Conservation (phyloP, 2,888 invertebrate species). For the Hirtodrosophila trivittata region DNA sequence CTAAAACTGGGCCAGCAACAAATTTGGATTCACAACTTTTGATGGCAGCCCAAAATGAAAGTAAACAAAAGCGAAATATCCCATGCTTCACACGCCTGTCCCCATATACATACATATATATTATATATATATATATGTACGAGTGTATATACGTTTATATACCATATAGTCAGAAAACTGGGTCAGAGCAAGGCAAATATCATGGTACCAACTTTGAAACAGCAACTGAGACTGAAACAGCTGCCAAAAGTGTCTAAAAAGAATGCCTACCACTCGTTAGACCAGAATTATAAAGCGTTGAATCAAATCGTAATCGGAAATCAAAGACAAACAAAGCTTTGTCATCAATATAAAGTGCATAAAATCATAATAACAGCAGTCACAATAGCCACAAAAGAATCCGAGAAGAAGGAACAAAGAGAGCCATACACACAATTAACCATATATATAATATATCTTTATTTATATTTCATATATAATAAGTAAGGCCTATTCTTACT, state of each 20-base stretch:
- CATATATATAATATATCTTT: not conserved
- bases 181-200: slow-evolving; percentile 41
- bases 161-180: slow-evolving; percentile 31
- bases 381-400: not conserved
- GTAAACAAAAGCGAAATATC: slow-evolving; percentile 52
- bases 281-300: no score
- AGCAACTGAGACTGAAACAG: slow-evolving; percentile 1
- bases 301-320: no score
- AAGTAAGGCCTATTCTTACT: no score
- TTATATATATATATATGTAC: not conserved
- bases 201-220: not conserved
- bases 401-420: not conserved
- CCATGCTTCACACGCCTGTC: slow-evolving; percentile 22
- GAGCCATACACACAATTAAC: not conserved
- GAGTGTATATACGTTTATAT: not conserved
- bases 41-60: slow-evolving; percentile 45
- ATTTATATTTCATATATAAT: not conserved
- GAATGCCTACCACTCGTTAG: no score
- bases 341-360: no score
- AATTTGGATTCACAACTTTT: slow-evolving; percentile 30
- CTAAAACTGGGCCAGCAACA: slow-evolving; percentile 43
- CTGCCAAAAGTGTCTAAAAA: not conserved
- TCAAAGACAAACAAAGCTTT: no score
- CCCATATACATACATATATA: not conserved
- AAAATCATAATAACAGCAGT: no score